Conservation (phyloP, 2,797 vertebrate species). For the Eulemur albifrons region DNA sequence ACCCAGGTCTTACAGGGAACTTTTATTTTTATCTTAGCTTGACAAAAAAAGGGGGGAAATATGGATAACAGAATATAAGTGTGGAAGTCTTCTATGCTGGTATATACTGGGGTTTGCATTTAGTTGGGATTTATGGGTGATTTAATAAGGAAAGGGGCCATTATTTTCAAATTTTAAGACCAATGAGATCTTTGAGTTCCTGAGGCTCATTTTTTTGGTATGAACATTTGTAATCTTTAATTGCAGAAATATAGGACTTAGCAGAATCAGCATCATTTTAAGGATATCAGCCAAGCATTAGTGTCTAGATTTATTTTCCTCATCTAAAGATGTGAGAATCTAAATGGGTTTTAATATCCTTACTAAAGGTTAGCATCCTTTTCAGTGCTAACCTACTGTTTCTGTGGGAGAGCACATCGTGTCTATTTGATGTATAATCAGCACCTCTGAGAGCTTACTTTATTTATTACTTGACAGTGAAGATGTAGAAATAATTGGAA, state of each 20-base stretch:
- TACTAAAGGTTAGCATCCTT: background rate
- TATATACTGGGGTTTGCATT: background rate
- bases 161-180: slow-evolving; percentile 45
- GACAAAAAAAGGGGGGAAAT: background rate
- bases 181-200: background rate
- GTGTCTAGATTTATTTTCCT: slow-evolving; percentile 61
- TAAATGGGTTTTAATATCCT: slow-evolving; percentile 47
- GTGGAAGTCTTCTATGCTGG: background rate
- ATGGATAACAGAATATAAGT: background rate
- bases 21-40: slow-evolving; percentile 46
- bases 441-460: background rate
- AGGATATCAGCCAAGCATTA: slow-evolving; percentile 48
- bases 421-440: slow-evolving; percentile 29
- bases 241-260: background rate
- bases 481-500: slow-evolving; percentile 40
- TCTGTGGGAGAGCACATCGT: background rate
- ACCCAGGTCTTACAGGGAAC: slow-evolving; percentile 53
- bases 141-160: slow-evolving; percentile 35
- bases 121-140: slow-evolving; percentile 46
- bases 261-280: slow-evolving; percentile 28
- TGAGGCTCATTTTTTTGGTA: background rate
- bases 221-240: slow-evolving; percentile 45
- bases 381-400: background rate
- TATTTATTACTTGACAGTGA: slow-evolving; percentile 49
- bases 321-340: slow-evolving; percentile 38